A percentile compares a stretch with the other conserved stretches of the same genome.
Conservation (phyloP, 2,888 invertebrate species). For the Trissolcus japonicus region DNA sequence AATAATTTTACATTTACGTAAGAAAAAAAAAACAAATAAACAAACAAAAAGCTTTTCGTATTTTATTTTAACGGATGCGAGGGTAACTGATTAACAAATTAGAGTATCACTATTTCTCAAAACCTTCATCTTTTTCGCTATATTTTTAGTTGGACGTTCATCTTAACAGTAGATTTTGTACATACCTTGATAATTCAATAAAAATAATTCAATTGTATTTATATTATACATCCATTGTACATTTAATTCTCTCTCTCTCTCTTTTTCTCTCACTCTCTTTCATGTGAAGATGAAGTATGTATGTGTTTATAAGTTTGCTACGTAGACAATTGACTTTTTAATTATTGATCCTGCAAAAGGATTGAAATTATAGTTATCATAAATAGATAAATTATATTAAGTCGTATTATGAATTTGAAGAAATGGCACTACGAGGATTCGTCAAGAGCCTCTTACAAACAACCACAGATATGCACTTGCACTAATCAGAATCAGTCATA, state of each 20-base stretch:
- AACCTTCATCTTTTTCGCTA: slow-evolving; percentile 3
- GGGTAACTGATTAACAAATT: not conserved
- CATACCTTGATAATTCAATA: slow-evolving; percentile 26
- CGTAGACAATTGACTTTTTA: slow-evolving; percentile 19
- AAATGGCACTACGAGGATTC: slow-evolving; percentile 13
- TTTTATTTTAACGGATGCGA: slow-evolving; percentile 18
- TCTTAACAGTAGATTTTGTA: slow-evolving; percentile 44
- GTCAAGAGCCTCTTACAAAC: not conserved
- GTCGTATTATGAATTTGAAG: not conserved
- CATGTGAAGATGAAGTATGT: slow-evolving; percentile 16
- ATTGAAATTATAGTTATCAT: slow-evolving; percentile 7
- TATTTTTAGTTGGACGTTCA: slow-evolving; percentile 6
- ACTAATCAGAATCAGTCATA: not conserved
- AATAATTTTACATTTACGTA: slow-evolving; percentile 9
- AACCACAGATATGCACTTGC: slow-evolving; percentile 5
- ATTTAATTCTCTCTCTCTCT: slow-evolving; percentile 5
- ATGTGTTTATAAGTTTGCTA: slow-evolving; percentile 30
- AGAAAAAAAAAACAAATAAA: not conserved
- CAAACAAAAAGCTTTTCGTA: not conserved
- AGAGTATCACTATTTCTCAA: slow-evolving; percentile 5
- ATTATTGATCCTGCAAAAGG: not conserved
- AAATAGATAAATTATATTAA: not conserved
- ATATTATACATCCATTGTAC: slow-evolving; percentile 29
- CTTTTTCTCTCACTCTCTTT: no score
- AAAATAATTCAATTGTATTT: slow-evolving; percentile 26